Evolutionary conservation across 2,113 vertebrate genomes (phyloP).

Genomic region (Passerina amoena): DNA sequence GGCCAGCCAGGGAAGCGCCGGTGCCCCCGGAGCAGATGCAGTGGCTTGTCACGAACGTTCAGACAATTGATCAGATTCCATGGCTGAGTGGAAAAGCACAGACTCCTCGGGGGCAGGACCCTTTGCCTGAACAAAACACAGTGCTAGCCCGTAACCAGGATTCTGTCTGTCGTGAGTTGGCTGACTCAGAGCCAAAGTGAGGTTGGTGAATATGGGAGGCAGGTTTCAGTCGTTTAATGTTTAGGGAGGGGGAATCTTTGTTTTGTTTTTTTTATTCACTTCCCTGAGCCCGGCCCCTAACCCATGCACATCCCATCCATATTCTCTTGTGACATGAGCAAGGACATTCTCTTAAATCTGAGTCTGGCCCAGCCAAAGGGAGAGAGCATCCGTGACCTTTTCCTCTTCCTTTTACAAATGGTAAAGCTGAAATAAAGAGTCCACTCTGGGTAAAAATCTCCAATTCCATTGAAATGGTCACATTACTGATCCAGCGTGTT

Average conservation of each 20-base stretch:
- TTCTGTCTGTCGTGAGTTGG: conserved; percentile 75
- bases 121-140: conserved; percentile 77
- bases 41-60: conserved; percentile 68
- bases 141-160: conserved; percentile 74
- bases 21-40: conserved; percentile 58
- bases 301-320: conserved; percentile 61
- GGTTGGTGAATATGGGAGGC: conserved; percentile 70
- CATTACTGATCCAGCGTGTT: conserved; percentile 53
- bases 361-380: conserved; percentile 57
- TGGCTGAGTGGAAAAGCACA: conserved; percentile 78
- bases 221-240: conserved; percentile 69
- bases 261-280: conserved; percentile 52
- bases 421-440: conserved; percentile 79
- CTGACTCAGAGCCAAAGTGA: conserved; percentile 79
- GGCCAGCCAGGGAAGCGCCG: conserved; percentile 72
- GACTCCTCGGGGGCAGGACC: conserved; percentile 70
- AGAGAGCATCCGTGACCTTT: conserved; percentile 62
- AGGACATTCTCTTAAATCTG: conserved; percentile 64
- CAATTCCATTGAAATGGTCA: conserved; percentile 73
- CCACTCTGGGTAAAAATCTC: conserved; percentile 74
- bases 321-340: conserved; percentile 65
- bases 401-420: conserved; percentile 66
- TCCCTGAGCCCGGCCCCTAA: conserved; percentile 59
- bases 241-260: conserved; percentile 70
- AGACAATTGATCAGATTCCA: conserved; percentile 75